Percentiles rank a stretch among this genome's conserved stretches.
Evolutionary conservation across 1,140 invertebrate genomes (phyloP).

Genomic region (Plodia interpunctella): DNA sequence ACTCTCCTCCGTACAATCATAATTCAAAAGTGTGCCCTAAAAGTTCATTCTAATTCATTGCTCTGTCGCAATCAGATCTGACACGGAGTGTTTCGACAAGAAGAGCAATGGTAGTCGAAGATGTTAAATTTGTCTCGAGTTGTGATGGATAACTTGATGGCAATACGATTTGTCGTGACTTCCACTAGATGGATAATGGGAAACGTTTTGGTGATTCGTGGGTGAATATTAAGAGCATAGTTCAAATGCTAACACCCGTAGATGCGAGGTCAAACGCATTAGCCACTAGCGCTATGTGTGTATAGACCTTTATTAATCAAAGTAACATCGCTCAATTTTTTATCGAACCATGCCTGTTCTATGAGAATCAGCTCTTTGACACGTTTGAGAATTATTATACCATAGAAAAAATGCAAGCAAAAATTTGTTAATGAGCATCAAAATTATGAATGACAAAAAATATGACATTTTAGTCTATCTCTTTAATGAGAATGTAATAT

Average conservation of each 20-base stretch:
- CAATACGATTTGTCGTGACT: slow-evolving; percentile 73
- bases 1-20: slow-evolving; percentile 31
- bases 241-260: slow-evolving; percentile 65
- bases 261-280: slow-evolving; percentile 69
- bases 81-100: slow-evolving; percentile 17
- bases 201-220: slow-evolving; percentile 66
- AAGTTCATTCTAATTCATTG: slow-evolving; percentile 33
- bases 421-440: not conserved
- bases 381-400: slow-evolving; percentile 13
- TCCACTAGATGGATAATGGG: slow-evolving; percentile 60
- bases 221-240: slow-evolving; percentile 65
- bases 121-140: slow-evolving; percentile 26
- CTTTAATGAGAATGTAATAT: too few species aligned
- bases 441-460: not conserved
- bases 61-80: slow-evolving; percentile 21
- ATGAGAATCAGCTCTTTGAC: slow-evolving; percentile 18
- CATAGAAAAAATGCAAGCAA: not conserved
- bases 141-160: slow-evolving; percentile 60
- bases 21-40: slow-evolving; percentile 33
- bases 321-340: slow-evolving; percentile 33
- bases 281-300: slow-evolving; percentile 63
- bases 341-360: slow-evolving; percentile 13
- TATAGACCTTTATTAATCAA: slow-evolving; percentile 61
- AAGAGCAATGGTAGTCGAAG: slow-evolving; percentile 39
- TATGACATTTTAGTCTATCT: too few species aligned